Conservation (phyloP, 2,797 vertebrate species). For the Microtus obscurus region DNA sequence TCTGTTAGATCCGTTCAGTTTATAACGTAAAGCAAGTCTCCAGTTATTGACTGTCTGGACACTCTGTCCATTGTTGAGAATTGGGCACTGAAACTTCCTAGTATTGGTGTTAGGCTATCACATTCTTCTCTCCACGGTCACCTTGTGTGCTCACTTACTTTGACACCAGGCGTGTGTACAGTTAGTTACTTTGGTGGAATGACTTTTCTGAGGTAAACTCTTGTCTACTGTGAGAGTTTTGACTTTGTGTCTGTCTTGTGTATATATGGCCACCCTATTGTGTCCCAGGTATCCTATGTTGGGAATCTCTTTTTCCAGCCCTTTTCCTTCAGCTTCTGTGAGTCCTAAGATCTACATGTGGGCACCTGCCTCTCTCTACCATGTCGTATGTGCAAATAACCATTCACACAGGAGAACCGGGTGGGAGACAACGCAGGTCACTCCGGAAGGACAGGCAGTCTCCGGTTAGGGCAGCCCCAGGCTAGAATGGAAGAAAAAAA, state of each 20-base stretch:
- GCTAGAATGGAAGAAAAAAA: not conserved
- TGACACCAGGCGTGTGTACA: no score
- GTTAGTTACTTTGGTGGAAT: not conserved
- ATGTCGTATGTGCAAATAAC: accelerated
- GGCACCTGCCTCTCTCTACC: accelerated
- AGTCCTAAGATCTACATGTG: not conserved
- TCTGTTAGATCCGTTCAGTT: not conserved
- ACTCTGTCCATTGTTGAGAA: not conserved
- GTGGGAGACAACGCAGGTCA: not conserved
- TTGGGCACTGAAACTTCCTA: not conserved
- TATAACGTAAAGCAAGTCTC: not conserved
- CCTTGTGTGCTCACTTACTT: not conserved
- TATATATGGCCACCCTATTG: not conserved
- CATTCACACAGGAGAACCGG: not conserved
- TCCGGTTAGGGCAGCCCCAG: not conserved
- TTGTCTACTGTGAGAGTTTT: not conserved
- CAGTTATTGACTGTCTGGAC: not conserved
- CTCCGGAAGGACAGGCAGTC: accelerated
- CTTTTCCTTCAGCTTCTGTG: not conserved
- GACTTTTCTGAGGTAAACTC: not conserved
- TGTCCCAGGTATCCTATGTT: no score
- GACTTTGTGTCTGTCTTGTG: not conserved
- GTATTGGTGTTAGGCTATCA: no score
- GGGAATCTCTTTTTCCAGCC: not conserved
- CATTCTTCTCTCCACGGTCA: not conserved